Evolutionary conservation across 2,797 vertebrate genomes (phyloP).

Genomic region (Botia almorhae): DNA sequence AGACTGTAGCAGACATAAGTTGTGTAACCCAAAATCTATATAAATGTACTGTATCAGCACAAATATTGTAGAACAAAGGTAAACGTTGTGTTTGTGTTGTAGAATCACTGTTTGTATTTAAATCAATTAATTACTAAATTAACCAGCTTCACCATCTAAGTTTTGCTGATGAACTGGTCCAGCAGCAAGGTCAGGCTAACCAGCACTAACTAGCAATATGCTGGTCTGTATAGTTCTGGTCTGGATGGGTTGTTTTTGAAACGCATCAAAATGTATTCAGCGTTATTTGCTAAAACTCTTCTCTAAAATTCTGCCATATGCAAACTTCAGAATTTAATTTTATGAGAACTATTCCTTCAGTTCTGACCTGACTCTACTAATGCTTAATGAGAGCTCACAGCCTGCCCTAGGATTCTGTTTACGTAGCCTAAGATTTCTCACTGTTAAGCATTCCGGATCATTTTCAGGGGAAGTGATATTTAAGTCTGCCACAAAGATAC

Average conservation of each 20-base stretch:
- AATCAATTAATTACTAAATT: too few species aligned
- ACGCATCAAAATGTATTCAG: too few species aligned
- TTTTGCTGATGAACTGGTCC: too few species aligned
- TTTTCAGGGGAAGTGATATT: slow-evolving; percentile 32
- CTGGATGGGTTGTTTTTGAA: background rate
- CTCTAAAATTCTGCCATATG: background rate
- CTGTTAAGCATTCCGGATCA: slow-evolving; percentile 16
- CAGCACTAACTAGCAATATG: too few species aligned
- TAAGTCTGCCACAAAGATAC: slow-evolving; percentile 6
- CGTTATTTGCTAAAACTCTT: background rate
- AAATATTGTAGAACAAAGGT: too few species aligned
- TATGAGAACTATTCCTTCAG: background rate
- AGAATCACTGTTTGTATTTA: background rate
- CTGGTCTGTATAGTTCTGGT: too few species aligned
- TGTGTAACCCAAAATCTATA: background rate
- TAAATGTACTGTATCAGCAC: background rate
- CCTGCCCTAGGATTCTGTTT: slow-evolving; percentile 16
- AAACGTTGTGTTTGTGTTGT: too few species aligned
- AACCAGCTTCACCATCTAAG: too few species aligned
- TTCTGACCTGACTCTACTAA: background rate
- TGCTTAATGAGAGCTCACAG: background rate
- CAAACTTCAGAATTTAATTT: background rate
- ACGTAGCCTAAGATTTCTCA: slow-evolving; percentile 2
- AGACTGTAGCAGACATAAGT: background rate
- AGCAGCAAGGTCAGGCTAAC: too few species aligned